A percentile compares a stretch with the other conserved stretches of the same genome.
These are phyloP conservation scores for Aleiodes alternator DNA, from an alignment of 2,888 invertebrate species.

Conservation along the genomic window DNA sequence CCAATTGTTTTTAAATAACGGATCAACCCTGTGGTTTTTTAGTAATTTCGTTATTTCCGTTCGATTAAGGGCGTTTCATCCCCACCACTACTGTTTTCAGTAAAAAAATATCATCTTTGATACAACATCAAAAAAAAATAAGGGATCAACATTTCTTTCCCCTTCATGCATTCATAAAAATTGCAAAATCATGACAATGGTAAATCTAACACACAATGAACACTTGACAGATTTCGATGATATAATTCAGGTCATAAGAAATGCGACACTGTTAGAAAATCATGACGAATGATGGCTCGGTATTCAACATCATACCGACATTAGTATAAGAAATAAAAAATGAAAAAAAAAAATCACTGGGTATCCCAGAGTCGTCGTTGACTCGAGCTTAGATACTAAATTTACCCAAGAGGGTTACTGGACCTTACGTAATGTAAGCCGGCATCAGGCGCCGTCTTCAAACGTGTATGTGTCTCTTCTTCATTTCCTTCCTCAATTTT, in stretches of 20 bases:
- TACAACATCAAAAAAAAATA: no score
- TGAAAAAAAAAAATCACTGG: background rate
- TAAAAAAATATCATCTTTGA: no score
- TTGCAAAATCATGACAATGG: no score
- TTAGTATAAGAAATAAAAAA: background rate
- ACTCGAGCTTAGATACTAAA: constrained; percentile 61
- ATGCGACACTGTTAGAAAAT: constrained; percentile 53
- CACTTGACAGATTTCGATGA: constrained; percentile 27
- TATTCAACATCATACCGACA: constrained; percentile 39
- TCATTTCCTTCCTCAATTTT: background rate
- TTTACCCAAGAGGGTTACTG: constrained; percentile 67
- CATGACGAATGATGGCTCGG: constrained; percentile 30
- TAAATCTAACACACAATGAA: constrained; percentile 9
- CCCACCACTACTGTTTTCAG: no score
- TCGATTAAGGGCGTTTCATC: no score
- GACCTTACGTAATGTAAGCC: constrained; percentile 66
- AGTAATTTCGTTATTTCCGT: no score
- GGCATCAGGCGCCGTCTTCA: constrained; percentile 59
- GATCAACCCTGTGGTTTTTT: no score
- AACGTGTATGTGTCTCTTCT: background rate
- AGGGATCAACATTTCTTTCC: no score
- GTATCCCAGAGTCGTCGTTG: background rate
- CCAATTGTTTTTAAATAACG: no score
- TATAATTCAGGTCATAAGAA: constrained; percentile 45
- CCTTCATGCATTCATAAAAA: no score